These are phyloP conservation scores for Steinernema hermaphroditum DNA, from an alignment of 2,888 invertebrate genomes.

Conservation along the genomic window DNA sequence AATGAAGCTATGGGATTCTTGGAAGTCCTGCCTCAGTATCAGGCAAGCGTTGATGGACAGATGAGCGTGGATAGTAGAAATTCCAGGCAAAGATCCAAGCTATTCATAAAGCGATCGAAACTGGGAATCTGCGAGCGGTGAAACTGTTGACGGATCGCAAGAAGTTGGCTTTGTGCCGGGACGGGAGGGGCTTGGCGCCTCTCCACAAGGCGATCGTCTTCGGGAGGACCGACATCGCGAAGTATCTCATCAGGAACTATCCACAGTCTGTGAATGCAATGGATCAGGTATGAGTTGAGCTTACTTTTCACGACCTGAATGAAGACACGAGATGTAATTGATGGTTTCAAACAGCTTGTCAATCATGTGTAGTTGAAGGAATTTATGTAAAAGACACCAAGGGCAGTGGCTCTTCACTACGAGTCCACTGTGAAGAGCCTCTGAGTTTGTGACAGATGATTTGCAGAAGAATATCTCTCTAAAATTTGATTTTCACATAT, in stretches of 20 bases:
- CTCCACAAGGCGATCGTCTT: constrained; percentile 69
- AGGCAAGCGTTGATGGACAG: constrained; percentile 71
- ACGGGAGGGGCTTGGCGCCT: constrained; percentile 63
- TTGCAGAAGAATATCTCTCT: too few relatives aligned
- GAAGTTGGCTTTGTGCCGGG: constrained; percentile 68
- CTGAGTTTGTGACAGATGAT: too few relatives aligned
- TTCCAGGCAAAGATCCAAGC: constrained; percentile 67
- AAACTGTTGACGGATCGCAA: constrained; percentile 70
- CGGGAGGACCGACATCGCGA: constrained; percentile 80
- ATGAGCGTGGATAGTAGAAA: not conserved
- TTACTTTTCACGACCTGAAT: too few relatives aligned
- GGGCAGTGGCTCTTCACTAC: too few relatives aligned
- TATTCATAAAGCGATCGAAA: constrained; percentile 67
- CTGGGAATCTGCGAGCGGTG: constrained; percentile 69
- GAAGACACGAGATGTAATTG: too few relatives aligned
- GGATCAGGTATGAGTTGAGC: constrained; percentile 64
- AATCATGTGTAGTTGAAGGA: too few relatives aligned
- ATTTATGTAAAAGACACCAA: too few relatives aligned
- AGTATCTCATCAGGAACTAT: constrained; percentile 72
- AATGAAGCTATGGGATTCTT: constrained; percentile 75
- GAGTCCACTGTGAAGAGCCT: too few relatives aligned
- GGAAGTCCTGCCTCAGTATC: constrained; percentile 80
- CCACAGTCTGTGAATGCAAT: constrained; percentile 67
- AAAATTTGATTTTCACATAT: too few relatives aligned
- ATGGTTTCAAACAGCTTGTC: too few relatives aligned